Conservation (phyloP, 2,113 vertebrate genomes). For the Egretta garzetta region DNA sequence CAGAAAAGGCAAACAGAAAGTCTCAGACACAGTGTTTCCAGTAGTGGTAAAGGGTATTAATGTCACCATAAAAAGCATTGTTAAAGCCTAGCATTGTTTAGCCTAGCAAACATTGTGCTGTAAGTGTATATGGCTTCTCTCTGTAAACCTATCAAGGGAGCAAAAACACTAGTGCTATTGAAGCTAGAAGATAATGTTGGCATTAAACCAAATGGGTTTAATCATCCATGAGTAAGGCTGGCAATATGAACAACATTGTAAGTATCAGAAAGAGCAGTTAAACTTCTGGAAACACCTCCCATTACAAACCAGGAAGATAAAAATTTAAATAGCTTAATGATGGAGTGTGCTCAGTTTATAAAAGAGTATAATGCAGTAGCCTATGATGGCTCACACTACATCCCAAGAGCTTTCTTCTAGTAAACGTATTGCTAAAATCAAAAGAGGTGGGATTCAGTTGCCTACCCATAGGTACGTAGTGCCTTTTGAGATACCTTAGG, state of each 20-base stretch:
- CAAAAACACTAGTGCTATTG: not conserved
- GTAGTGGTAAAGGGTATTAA: not conserved
- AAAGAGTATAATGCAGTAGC: not conserved
- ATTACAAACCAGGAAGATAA: not conserved
- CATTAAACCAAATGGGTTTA: not conserved
- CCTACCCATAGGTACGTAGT: not conserved
- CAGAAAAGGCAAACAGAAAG: not conserved
- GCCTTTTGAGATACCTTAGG: not conserved
- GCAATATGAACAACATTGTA: not conserved
- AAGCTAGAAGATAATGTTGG: not conserved
- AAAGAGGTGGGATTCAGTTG: not conserved
- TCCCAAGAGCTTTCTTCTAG: not conserved
- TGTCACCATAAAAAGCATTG: not conserved
- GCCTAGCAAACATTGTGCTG: not conserved
- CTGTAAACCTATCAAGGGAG: not conserved
- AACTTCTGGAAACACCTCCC: not conserved
- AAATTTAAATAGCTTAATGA: not conserved
- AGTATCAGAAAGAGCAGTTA: not conserved
- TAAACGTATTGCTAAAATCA: not conserved
- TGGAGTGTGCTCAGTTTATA: not conserved
- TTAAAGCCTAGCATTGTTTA: not conserved
- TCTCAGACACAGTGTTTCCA: not conserved
- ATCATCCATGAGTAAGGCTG: not conserved
- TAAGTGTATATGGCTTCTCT: not conserved
- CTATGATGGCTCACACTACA: not conserved